Evolutionary conservation across 2,888 invertebrate species (phyloP).

Genomic region (Petrophora chlorosata): DNA sequence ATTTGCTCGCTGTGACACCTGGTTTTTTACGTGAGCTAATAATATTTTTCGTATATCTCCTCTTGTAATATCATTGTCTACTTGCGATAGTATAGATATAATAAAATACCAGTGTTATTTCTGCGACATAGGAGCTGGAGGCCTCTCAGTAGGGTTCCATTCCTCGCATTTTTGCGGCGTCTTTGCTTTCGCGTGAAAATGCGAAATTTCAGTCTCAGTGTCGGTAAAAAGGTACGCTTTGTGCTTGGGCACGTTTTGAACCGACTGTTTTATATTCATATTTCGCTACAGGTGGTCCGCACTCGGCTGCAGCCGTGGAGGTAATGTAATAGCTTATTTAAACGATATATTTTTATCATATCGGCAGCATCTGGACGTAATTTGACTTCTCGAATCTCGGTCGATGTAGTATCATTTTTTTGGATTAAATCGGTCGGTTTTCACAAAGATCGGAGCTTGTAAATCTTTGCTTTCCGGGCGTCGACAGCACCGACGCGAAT

Average conservation of each 20-base stretch:
- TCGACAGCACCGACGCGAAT: constrained; percentile 48
- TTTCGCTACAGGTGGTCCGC: constrained; percentile 61
- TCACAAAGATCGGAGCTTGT: constrained; percentile 25
- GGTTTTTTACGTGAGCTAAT: constrained; percentile 31
- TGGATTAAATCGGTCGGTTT: neutral
- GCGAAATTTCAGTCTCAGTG: constrained; percentile 57
- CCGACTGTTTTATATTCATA: constrained; percentile 53
- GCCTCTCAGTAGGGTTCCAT: constrained; percentile 46
- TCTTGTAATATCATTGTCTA: constrained; percentile 18
- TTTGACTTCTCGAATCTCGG: neutral
- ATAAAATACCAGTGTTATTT: constrained; percentile 48
- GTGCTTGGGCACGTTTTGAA: constrained; percentile 52
- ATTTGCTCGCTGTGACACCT: constrained; percentile 36
- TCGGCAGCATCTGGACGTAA: neutral
- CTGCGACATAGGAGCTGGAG: constrained; percentile 39
- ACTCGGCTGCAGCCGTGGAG: constrained; percentile 34
- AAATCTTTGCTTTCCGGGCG: constrained; percentile 35
- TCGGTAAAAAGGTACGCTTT: constrained; percentile 63
- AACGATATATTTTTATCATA: constrained; percentile 29
- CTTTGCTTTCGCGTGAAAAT: constrained; percentile 59
- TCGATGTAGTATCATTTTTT: neutral
- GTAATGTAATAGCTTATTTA: constrained; percentile 34
- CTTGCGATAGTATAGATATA: constrained; percentile 29
- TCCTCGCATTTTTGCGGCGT: constrained; percentile 65
- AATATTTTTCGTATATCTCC: constrained; percentile 26